Percentiles rank a stretch among this genome's conserved stretches.
These are phyloP conservation scores for Amaurobius ferox DNA, from an alignment of 2,888 invertebrate species.

Conservation along the genomic window DNA sequence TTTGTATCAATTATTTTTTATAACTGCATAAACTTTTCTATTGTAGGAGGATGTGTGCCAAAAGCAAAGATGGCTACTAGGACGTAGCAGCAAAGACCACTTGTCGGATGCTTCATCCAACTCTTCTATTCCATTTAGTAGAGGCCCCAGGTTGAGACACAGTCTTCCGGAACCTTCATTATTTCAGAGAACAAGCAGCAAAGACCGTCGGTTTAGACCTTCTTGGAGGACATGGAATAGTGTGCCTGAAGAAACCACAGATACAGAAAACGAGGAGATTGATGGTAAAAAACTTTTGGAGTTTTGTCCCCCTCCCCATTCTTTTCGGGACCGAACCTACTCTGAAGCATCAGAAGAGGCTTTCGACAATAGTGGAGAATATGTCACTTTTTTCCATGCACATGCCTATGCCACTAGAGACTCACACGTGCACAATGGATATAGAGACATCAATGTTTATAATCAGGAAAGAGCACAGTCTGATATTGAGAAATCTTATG, in stretches of 20 bases:
- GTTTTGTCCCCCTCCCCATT: conserved; percentile 48
- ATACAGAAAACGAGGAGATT: conserved; percentile 75
- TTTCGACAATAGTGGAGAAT: conserved; percentile 72
- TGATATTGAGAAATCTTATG: conserved; percentile 16
- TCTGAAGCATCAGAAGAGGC: conserved; percentile 57
- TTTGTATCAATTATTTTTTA: too few relatives aligned
- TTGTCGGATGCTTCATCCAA: conserved; percentile 30
- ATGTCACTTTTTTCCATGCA: conserved; percentile 74
- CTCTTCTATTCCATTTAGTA: conserved; percentile 40
- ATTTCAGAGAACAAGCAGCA: conserved; percentile 18
- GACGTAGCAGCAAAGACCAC: conserved; percentile 44
- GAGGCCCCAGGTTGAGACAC: conserved; percentile 50
- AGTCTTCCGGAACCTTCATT: conserved; percentile 66
- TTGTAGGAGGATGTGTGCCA: conserved; percentile 58
- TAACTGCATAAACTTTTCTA: too few relatives aligned
- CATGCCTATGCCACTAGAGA: conserved; percentile 64
- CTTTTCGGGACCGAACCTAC: conserved; percentile 46
- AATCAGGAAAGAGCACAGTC: background rate
- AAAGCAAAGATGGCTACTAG: conserved; percentile 50
- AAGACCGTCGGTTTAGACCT: conserved; percentile 48
- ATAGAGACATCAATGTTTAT: background rate
- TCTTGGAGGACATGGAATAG: conserved; percentile 67
- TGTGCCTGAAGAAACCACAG: conserved; percentile 75
- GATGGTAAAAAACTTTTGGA: conserved; percentile 63
- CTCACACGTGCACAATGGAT: conserved; percentile 36